Percentiles rank a stretch among this genome's conserved stretches.
Evolutionary conservation across 2,113 vertebrate genomes (phyloP).

Genomic region (Nanorana parkeri): DNA sequence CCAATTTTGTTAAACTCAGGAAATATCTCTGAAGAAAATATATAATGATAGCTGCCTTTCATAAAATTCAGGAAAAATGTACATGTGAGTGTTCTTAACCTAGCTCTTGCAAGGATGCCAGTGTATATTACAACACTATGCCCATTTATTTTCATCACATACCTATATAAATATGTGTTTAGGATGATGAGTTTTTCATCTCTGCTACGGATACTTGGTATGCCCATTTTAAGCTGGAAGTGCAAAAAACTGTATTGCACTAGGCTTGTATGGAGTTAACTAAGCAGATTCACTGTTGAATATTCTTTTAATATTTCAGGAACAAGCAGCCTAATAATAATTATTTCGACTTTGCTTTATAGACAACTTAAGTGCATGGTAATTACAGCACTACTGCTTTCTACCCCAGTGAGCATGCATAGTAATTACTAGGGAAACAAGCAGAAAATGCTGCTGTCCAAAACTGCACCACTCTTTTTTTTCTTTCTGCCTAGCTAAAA

Average conservation of each 20-base stretch:
- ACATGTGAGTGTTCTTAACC: too few species aligned
- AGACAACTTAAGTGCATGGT: slow-evolving; percentile 27
- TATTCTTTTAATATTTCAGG: slow-evolving; percentile 23
- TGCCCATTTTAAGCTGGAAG: background rate
- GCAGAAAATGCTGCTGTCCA: slow-evolving; percentile 14
- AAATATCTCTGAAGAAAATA: too few species aligned
- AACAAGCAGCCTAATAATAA: slow-evolving; percentile 20
- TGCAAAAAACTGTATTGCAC: background rate
- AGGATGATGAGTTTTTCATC: background rate
- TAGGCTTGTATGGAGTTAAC: background rate
- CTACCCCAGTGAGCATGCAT: slow-evolving; percentile 20
- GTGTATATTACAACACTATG: too few species aligned
- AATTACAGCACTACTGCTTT: slow-evolving; percentile 44
- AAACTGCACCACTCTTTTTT: slow-evolving; percentile 22
- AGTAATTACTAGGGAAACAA: slow-evolving; percentile 36
- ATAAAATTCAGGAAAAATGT: too few species aligned
- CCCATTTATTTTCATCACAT: too few species aligned
- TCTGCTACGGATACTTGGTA: background rate
- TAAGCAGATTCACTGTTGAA: slow-evolving; percentile 18
- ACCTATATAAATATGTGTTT: too few species aligned
- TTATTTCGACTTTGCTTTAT: slow-evolving; percentile 39
- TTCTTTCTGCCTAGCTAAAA: slow-evolving; percentile 25
- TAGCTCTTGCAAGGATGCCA: too few species aligned
- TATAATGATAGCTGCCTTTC: too few species aligned
- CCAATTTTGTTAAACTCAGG: too few species aligned